These are phyloP conservation scores for Dipodomys merriami DNA, from an alignment of 2,113 vertebrate genomes.

Conservation along the genomic window DNA sequence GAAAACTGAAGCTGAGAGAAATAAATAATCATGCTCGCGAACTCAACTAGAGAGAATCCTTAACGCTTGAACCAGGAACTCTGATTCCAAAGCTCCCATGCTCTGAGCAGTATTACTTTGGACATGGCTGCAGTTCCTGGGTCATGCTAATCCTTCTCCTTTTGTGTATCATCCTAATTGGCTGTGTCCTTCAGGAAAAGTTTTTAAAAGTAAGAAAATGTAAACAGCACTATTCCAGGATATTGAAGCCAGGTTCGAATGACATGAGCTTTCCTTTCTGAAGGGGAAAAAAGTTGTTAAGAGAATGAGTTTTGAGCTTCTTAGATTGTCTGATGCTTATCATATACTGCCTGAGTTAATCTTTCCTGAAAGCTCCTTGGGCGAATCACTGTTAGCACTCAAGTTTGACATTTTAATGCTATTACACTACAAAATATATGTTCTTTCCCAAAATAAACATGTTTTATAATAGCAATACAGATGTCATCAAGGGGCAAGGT, in stretches of 20 bases:
- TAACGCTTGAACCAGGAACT: not conserved
- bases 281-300: slow-evolving; percentile 42
- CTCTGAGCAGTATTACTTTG: not conserved
- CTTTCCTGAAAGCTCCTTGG: slow-evolving; percentile 72
- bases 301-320: slow-evolving; percentile 62
- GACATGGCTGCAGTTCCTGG: not conserved
- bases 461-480: slow-evolving; percentile 80
- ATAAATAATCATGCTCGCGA: not conserved
- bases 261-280: slow-evolving; percentile 23
- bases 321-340: slow-evolving; percentile 69
- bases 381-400: slow-evolving; percentile 76
- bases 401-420: slow-evolving; percentile 78
- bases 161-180: not conserved
- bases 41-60: not conserved
- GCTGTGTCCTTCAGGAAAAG: not conserved
- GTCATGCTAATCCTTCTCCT: not conserved
- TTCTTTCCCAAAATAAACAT: slow-evolving; percentile 78
- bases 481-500: slow-evolving; percentile 79
- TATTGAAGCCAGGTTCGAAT: not conserved
- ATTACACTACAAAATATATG: slow-evolving; percentile 78
- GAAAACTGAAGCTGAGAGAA: not conserved
- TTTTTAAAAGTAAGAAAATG: slow-evolving; percentile 2
- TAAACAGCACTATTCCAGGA: not conserved
- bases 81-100: not conserved
- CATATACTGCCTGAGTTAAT: slow-evolving; percentile 65